Base-by-base conservation (phyloP, 2,113 vertebrate genomes). In the Crotalus tigris region DNA sequence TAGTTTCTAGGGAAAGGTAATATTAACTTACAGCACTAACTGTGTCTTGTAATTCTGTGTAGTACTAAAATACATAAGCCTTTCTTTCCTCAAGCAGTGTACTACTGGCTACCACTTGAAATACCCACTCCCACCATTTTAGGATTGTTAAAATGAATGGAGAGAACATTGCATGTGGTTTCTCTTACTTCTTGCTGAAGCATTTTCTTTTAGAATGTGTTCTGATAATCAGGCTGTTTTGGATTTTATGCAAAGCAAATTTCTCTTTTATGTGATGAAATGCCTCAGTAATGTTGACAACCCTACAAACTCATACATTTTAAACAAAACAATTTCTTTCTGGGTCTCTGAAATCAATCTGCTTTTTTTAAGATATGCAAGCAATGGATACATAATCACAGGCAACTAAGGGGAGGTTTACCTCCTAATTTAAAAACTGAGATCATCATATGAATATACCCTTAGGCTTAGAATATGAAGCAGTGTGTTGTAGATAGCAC, bases 331-430 rank as follows among this genome's bases (percentile, higher is more conserved):
- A 95, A 94, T 88, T 91, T n/a, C 85, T 12, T 91, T 92, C 88
- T 85, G 92, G 33, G 93, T 94, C 94, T 95, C 94, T 96, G 94
- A 95, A 97, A 94, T 94, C 95, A 96, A 94, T 96, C 95, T 96
- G 92, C 94, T 91, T 90, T 46, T 75, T 86, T 29, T 92, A 91
- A 94, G 92, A 95, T 93, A 93, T 94, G 95, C 93, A 96, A 94
- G 91, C 91, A 95, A 93, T 95, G 94, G 91, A 86, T 92, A 33
- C n/a, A 39, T 61, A 53, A 64, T 53, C 26, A 64, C 29, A 88
- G 15, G 21, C 17, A 19, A 1, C 87, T 4, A 91, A 94, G 88
- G 93, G 95, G 93, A 93, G 17, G 46, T 10, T 87, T 44, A 19
- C 17, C 3, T 87, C 46, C 33, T 55, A n/a, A 39, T 21, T 39